Base-by-base conservation (phyloP, 2,113 vertebrate species). In the Neolamprologus longior region DNA sequence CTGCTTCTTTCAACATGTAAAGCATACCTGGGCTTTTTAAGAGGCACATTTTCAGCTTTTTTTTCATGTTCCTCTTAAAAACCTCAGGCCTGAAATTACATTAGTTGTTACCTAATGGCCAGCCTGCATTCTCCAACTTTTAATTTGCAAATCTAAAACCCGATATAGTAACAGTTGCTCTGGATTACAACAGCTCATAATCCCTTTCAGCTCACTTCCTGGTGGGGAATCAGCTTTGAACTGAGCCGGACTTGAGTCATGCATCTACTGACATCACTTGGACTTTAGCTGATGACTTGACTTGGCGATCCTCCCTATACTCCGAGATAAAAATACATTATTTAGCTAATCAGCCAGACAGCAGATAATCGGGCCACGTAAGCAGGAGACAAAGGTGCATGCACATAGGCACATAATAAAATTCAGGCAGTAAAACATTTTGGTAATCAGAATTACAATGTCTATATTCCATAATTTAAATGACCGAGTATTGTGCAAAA, bases 11-110 rank as follows among this genome's bases (percentile, higher is more conserved):
- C 42, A 63, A 80, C 28, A 6, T 86, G 37, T 57, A 80, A 79
- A 79, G 40, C 47, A 37, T 71, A 28, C 3, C 19, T 82, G 63
- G 82, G 17, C 61, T 89, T 92, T 95, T 94, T 91, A 15, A 92
- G 89, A 91, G 82, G 79, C n/a, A 26, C 54, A 47, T 66, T 2
- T 80, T 68, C 68, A 9, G 17, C 28, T 54, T 58, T 73, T 10
- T n/a, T 71, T 82, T 10, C 6, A 33, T 78, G 50, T 88, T 78
- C 78, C 80, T 93, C 85, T 84, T 78, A 84, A 91, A 87, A 92
- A 78, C 28, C 12, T 82, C 9, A 83, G 81, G 81, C 78, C 84
- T 92, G 66, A 82, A 28, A 85, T 90, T 79, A 80, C 52, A 31
- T 24, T 82, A 52, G 88, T 45, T 83, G 79, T 58, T 73, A 17